phyloP scores from a whole-genome alignment of 2,113 vertebrate genomes.

The Microtus richardsoni region DNA sequence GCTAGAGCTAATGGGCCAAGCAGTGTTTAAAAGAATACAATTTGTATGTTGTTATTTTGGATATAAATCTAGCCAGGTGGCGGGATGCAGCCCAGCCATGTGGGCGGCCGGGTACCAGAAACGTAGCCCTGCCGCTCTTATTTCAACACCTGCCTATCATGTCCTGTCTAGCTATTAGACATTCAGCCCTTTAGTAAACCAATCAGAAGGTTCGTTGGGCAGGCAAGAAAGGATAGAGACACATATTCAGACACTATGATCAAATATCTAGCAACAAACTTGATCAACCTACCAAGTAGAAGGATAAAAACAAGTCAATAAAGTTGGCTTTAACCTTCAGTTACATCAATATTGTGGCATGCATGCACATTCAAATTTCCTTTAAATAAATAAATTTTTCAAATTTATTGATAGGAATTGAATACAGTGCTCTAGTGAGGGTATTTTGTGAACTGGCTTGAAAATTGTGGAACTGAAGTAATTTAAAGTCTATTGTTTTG shows the following conservation, averaged over 20 bases:
- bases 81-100: too few relatives aligned
- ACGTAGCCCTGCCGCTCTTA: too few relatives aligned
- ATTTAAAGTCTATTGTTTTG: neutral
- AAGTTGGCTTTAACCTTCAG: neutral
- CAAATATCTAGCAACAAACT: neutral
- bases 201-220: neutral
- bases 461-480: neutral
- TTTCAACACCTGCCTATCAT: neutral
- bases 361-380: neutral
- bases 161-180: neutral
- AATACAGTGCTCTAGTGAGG: neutral
- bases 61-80: too few relatives aligned
- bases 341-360: neutral
- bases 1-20: too few relatives aligned
- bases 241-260: neutral
- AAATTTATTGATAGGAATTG: neutral
- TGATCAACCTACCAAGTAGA: too few relatives aligned
- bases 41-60: too few relatives aligned
- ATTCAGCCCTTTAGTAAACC: neutral
- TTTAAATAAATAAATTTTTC: neutral
- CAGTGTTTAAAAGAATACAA: too few relatives aligned
- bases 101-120: too few relatives aligned
- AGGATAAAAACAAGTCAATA: neutral
- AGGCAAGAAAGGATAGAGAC: neutral
- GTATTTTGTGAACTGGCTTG: neutral